Conservation (phyloP, 1,140 invertebrate species). For the Laupala kohalensis region DNA sequence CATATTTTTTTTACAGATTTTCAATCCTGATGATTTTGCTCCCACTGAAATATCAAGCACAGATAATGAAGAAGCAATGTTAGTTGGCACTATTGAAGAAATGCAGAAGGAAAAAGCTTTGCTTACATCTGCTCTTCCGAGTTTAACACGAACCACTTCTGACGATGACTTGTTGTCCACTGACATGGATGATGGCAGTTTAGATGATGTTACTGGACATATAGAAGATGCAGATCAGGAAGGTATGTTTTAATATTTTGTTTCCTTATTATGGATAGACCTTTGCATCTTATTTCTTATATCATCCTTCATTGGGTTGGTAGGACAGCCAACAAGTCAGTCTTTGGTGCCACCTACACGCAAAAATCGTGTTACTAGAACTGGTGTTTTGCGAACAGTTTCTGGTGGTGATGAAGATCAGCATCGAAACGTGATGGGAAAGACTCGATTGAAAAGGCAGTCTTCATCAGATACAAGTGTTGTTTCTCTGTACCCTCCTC, state of each 20-base stretch:
- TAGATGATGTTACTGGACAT: constrained; percentile 35
- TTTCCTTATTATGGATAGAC: neutral
- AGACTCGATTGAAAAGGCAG: constrained; percentile 22
- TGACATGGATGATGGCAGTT: constrained; percentile 40
- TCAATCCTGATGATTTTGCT: constrained; percentile 44
- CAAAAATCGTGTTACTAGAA: neutral
- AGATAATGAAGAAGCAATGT: constrained; percentile 51
- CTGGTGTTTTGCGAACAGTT: constrained; percentile 5
- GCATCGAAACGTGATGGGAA: neutral
- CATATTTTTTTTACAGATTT: constrained; percentile 23
- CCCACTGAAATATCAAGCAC: constrained; percentile 26
- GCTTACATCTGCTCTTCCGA: constrained; percentile 63
- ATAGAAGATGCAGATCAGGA: constrained; percentile 9
- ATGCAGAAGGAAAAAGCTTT: constrained; percentile 69
- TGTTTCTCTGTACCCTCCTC: constrained; percentile 15
- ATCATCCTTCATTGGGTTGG: neutral
- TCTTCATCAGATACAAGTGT: constrained; percentile 24
- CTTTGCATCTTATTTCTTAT: neutral
- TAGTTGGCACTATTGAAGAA: constrained; percentile 59
- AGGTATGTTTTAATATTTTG: neutral
- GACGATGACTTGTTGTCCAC: constrained; percentile 70
- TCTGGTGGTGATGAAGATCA: constrained; percentile 11
- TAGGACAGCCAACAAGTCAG: neutral
- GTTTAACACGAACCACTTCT: constrained; percentile 60
- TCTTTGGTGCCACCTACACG: neutral